Percentiles rank a stretch among this genome's conserved stretches.
Conservation (phyloP, 2,113 vertebrate species). For the Ranitomeya variabilis region DNA sequence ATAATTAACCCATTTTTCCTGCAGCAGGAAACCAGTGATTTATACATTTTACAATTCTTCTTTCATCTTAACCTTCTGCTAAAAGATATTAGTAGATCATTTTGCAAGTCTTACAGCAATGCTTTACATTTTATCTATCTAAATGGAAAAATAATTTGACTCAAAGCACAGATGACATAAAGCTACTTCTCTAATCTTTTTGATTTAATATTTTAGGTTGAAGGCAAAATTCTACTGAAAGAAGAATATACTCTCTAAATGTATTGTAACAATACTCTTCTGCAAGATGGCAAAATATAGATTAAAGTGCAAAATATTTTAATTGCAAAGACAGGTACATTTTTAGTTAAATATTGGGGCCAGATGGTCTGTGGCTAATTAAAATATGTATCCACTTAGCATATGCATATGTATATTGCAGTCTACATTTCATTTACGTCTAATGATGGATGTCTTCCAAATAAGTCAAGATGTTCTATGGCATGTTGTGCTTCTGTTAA, state of each 20-base stretch:
- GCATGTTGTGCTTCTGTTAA: slow-evolving; percentile 55
- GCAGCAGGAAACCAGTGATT: background rate
- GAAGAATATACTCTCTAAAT: background rate
- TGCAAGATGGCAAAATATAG: slow-evolving; percentile 18
- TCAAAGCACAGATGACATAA: slow-evolving; percentile 20
- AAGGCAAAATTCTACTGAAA: slow-evolving; percentile 1
- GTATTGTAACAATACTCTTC: background rate
- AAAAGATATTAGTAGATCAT: slow-evolving; percentile 12
- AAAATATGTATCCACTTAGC: slow-evolving; percentile 56
- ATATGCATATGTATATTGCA: slow-evolving; percentile 55
- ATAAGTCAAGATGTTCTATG: slow-evolving; percentile 56
- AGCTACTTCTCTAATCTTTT: slow-evolving; percentile 11
- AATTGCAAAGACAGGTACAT: slow-evolving; percentile 46
- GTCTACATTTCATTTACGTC: slow-evolving; percentile 51
- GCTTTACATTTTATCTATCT: background rate
- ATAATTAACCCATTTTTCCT: slow-evolving; percentile 7
- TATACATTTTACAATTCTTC: background rate
- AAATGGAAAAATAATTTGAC: slow-evolving; percentile 22
- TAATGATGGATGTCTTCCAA: slow-evolving; percentile 58
- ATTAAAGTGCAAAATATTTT: slow-evolving; percentile 41
- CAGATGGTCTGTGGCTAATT: slow-evolving; percentile 55
- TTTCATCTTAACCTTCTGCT: slow-evolving; percentile 23
- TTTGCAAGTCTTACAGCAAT: slow-evolving; percentile 13
- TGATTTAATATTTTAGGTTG: background rate
- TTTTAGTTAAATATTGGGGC: slow-evolving; percentile 47